Evolutionary conservation across 1,140 invertebrate species (phyloP).

Genomic region (Nasonia vitripennis): DNA sequence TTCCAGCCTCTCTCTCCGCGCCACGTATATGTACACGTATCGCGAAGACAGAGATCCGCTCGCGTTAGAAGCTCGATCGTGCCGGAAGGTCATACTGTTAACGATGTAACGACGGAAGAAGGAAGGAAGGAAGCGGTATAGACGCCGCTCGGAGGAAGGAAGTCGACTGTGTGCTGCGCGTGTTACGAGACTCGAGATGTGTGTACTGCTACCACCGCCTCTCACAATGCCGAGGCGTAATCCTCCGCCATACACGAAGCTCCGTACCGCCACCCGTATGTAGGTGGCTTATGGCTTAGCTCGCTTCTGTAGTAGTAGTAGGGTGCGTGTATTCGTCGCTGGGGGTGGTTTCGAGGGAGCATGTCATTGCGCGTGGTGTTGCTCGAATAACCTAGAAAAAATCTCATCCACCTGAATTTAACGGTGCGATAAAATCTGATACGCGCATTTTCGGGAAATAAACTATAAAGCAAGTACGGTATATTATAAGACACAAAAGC

Average conservation of each 20-base stretch:
- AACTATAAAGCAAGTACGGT: too few relatives aligned
- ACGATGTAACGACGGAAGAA: constrained; percentile 32
- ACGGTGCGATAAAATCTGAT: too few relatives aligned
- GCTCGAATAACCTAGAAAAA: neutral
- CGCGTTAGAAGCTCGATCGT: constrained; percentile 5
- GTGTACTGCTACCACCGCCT: neutral
- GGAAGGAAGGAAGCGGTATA: constrained; percentile 13
- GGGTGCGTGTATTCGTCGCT: neutral
- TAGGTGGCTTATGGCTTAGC: neutral
- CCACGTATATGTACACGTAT: neutral
- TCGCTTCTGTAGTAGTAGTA: neutral
- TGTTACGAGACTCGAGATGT: neutral
- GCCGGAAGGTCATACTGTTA: constrained; percentile 33
- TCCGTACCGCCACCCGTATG: constrained; percentile 40
- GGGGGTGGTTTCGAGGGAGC: neutral
- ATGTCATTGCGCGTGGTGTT: neutral
- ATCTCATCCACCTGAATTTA: too few relatives aligned
- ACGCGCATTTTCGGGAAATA: too few relatives aligned
- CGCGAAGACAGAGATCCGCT: constrained; percentile 21
- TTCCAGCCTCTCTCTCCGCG: too few relatives aligned
- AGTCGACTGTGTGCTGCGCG: constrained; percentile 14
- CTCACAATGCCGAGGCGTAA: constrained; percentile 49
- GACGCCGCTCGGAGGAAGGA: neutral
- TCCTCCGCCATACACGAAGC: constrained; percentile 53
- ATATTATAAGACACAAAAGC: too few relatives aligned